Percentiles rank a stretch among this genome's conserved stretches.
Evolutionary conservation across 2,797 vertebrate species (phyloP).

Genomic region (Sandelia bainsii): DNA sequence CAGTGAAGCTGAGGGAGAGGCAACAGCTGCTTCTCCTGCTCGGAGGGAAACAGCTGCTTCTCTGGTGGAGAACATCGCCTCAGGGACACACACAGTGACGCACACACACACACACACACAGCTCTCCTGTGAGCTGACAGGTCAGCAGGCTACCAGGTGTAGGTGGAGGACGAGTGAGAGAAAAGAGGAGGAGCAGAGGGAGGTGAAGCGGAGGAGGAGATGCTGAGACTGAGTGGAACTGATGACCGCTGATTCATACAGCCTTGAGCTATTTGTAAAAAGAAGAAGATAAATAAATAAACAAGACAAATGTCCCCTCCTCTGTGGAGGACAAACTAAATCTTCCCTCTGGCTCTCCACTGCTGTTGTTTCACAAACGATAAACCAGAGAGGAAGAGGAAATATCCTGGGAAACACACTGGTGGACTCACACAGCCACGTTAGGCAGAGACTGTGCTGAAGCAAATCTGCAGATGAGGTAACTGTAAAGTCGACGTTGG

Average conservation of each 20-base stretch:
- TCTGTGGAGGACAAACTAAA: conserved; percentile 52
- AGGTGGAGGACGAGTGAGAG: too few relatives aligned
- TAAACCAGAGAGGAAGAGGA: conserved; percentile 20
- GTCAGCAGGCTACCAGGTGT: conserved; percentile 44
- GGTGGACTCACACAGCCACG: too few relatives aligned
- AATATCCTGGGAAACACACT: conserved; percentile 10
- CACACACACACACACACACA: conserved; percentile 30
- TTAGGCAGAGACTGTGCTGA: too few relatives aligned
- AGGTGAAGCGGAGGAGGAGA: conserved; percentile 4
- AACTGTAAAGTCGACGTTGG: too few relatives aligned
- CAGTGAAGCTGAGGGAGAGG: too few relatives aligned
- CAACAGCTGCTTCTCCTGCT: conserved; percentile 29
- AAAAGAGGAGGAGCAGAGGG: not conserved
- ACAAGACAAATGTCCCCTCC: conserved; percentile 44
- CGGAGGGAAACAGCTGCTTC: conserved; percentile 32
- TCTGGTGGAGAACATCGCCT: conserved; percentile 27
- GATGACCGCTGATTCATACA: conserved; percentile 32
- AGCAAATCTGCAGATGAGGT: too few relatives aligned
- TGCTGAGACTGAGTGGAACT: conserved; percentile 15
- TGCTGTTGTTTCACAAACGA: conserved; percentile 38
- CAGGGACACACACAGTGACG: conserved; percentile 3
- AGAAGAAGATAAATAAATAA: conserved; percentile 46
- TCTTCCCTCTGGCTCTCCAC: conserved; percentile 22
- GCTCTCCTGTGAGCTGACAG: conserved; percentile 25
- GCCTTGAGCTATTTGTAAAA: conserved; percentile 51